Conservation (phyloP, 2,888 invertebrate genomes). For the Mamestra brassicae region DNA sequence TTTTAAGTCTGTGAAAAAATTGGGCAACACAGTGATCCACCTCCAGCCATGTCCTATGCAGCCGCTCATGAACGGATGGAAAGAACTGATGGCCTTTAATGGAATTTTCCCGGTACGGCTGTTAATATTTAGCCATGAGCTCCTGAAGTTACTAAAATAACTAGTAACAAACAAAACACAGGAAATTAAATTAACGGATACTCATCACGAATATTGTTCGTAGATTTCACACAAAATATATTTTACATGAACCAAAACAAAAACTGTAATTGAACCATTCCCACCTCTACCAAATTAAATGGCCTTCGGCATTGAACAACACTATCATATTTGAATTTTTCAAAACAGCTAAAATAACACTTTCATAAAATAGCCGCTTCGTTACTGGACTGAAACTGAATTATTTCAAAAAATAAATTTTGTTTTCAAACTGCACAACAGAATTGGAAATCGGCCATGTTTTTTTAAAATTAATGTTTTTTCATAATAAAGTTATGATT, state of each 20-base stretch:
- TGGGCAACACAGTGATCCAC: too few relatives aligned
- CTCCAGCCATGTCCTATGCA: too few relatives aligned
- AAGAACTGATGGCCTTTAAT: too few relatives aligned
- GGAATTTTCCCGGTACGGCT: too few relatives aligned
- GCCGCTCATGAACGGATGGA: too few relatives aligned
- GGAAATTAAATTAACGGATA: too few relatives aligned
- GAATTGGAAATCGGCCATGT: conserved; percentile 4
- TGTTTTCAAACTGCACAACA: conserved; percentile 11
- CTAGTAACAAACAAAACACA: too few relatives aligned
- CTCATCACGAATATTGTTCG: too few relatives aligned
- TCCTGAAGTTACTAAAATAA: too few relatives aligned
- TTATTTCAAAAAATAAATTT: conserved; percentile 25
- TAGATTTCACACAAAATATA: too few relatives aligned
- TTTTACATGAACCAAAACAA: background rate
- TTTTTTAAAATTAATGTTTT: conserved; percentile 13
- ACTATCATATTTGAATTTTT: background rate
- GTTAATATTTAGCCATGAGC: too few relatives aligned
- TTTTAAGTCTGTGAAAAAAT: too few relatives aligned
- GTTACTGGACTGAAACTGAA: conserved; percentile 27
- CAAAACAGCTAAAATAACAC: conserved; percentile 1
- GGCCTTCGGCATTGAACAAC: background rate
- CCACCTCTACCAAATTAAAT: background rate
- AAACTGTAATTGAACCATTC: background rate
- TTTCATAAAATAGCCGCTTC: conserved; percentile 27
- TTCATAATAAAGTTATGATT: conserved; percentile 5